Evolutionary conservation across 1,140 invertebrate species (phyloP).

Genomic region (Colletes latitarsis): DNA sequence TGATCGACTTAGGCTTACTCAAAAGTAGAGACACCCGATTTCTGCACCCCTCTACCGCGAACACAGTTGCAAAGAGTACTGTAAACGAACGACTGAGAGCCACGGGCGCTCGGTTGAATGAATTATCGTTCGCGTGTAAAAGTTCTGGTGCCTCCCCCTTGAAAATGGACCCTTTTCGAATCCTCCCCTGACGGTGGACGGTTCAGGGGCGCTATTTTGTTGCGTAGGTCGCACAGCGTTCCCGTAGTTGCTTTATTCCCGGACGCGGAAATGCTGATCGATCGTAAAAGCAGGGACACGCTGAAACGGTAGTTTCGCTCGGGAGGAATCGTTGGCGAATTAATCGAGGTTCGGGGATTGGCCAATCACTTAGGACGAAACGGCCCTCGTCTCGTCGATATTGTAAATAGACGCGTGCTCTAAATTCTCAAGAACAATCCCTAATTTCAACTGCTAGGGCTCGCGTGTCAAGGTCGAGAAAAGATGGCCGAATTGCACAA

Average conservation of each 20-base stretch:
- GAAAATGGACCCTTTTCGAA: conserved; percentile 53
- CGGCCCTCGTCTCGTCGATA: neutral
- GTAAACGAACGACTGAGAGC: conserved; percentile 19
- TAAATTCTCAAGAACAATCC: neutral
- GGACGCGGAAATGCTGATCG: neutral
- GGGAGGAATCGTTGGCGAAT: neutral
- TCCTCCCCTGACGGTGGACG: conserved; percentile 21
- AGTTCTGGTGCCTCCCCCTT: conserved; percentile 4
- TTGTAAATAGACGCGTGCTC: neutral
- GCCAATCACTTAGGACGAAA: neutral
- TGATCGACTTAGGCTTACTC: too few relatives aligned
- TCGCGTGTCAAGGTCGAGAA: neutral
- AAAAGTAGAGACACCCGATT: too few relatives aligned
- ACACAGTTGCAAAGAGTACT: too few relatives aligned
- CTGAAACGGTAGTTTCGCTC: neutral
- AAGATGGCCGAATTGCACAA: neutral
- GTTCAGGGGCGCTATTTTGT: conserved; percentile 6
- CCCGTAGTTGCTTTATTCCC: neutral
- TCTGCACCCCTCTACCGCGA: too few relatives aligned
- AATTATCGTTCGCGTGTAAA: conserved; percentile 44
- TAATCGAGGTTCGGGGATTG: neutral
- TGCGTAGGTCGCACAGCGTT: neutral
- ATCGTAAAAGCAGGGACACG: neutral
- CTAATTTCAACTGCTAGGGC: neutral
- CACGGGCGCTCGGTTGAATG: conserved; percentile 32